These are phyloP conservation scores for Seira ritae DNA, from an alignment of 2,888 invertebrate genomes.

Conservation along the genomic window DNA sequence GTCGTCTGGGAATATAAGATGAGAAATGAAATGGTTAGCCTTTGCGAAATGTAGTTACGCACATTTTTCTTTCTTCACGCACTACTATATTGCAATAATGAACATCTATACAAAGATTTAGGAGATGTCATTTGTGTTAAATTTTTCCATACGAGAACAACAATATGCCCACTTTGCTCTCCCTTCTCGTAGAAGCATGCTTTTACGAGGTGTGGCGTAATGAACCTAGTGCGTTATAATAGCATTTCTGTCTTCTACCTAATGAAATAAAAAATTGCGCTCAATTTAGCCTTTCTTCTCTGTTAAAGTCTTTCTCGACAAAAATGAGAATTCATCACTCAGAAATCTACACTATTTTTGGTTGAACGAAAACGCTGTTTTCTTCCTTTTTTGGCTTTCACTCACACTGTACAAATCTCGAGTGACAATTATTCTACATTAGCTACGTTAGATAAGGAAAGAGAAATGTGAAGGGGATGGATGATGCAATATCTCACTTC, in stretches of 20 bases:
- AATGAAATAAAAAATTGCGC: conserved; percentile 61
- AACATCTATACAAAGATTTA: conserved; percentile 10
- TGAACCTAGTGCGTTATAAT: conserved; percentile 39
- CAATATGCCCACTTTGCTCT: conserved; percentile 18
- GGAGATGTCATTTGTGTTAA: conserved; percentile 9
- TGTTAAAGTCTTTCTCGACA: conserved; percentile 47
- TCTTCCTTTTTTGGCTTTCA: conserved; percentile 23
- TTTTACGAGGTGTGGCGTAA: conserved; percentile 48
- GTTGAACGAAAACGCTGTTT: no score
- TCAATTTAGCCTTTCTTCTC: conserved; percentile 51
- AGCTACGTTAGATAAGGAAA: conserved; percentile 10
- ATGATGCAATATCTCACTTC: conserved; percentile 4
- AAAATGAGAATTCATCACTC: conserved; percentile 49
- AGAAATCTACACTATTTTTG: conserved; percentile 11
- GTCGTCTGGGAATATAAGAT: conserved; percentile 30
- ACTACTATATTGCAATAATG: no score
- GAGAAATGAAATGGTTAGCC: neutral
- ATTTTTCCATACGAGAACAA: neutral
- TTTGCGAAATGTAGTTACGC: neutral
- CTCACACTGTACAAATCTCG: conserved; percentile 26
- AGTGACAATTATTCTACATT: conserved; percentile 54
- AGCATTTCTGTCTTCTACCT: conserved; percentile 51
- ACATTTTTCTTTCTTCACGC: neutral
- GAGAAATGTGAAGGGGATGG: neutral
- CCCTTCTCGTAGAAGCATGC: conserved; percentile 22